phyloP scores from a whole-genome alignment of 2,113 vertebrate species.

The Ophthalmotilapia sp. region DNA sequence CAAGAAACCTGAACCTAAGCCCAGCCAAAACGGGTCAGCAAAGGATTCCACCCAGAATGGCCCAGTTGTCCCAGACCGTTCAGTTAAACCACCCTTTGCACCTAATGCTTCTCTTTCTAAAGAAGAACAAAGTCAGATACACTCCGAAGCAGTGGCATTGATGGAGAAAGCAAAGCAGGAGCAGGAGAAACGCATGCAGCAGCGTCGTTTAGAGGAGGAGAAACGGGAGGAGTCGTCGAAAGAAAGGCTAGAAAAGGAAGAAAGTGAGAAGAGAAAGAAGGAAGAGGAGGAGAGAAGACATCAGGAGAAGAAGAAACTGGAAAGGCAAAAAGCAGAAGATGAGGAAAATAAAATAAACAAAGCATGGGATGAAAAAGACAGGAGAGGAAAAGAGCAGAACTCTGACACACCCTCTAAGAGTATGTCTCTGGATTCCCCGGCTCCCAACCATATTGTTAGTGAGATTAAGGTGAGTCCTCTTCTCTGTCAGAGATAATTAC shows the following conservation, averaged over 20 bases:
- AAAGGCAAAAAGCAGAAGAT: constrained; percentile 58
- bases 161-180: constrained; percentile 78
- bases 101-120: constrained; percentile 61
- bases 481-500: neutral
- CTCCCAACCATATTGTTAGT: constrained; percentile 47
- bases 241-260: constrained; percentile 53
- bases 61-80: constrained; percentile 77
- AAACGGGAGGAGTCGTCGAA: constrained; percentile 47
- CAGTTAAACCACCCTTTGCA: constrained; percentile 74
- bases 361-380: constrained; percentile 58
- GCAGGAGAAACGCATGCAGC: constrained; percentile 73
- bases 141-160: constrained; percentile 69
- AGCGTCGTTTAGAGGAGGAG: constrained; percentile 54
- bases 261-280: constrained; percentile 56
- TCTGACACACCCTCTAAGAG: constrained; percentile 68
- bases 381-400: constrained; percentile 45
- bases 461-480: constrained; percentile 64
- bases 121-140: constrained; percentile 77
- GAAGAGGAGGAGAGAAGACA: constrained; percentile 63
- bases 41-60: constrained; percentile 70
- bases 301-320: constrained; percentile 63
- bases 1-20: constrained; percentile 80
- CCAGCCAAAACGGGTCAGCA: constrained; percentile 57
- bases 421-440: constrained; percentile 67
- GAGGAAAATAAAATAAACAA: constrained; percentile 41